A percentile compares a stretch with the other conserved stretches of the same genome.
Conservation (phyloP, 2,113 vertebrate species). For the Speoplatyrhinus poulsoni region DNA sequence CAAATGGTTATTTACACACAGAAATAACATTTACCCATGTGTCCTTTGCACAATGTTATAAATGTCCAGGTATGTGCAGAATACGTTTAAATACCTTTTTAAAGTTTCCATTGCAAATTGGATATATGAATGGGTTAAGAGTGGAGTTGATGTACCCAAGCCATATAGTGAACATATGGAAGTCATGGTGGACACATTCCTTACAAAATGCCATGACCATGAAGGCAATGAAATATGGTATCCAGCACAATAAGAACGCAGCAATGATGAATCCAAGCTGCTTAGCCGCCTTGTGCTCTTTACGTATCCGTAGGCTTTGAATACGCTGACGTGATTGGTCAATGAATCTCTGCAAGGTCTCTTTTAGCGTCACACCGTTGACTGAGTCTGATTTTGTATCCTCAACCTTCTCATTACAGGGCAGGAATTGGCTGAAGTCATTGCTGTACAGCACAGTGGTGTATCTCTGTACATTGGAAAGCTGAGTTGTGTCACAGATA, state of each 20-base stretch:
- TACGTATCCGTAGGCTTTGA: conserved; percentile 78
- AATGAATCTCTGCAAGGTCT: conserved; percentile 83
- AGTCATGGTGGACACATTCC: conserved; percentile 72
- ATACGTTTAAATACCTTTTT: conserved; percentile 92
- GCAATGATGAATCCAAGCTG: conserved; percentile 93
- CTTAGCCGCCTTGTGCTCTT: conserved; percentile 90
- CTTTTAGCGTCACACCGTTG: conserved; percentile 75
- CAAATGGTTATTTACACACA: not conserved
- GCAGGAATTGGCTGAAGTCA: conserved; percentile 40
- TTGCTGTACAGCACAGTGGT: conserved; percentile 53
- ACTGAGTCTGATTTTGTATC: conserved; percentile 49
- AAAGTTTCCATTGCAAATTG: conserved; percentile 94
- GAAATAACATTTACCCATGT: not conserved
- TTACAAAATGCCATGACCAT: conserved; percentile 88
- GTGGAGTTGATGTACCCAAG: conserved; percentile 96
- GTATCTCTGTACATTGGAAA: conserved; percentile 74
- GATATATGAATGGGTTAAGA: conserved; percentile 93
- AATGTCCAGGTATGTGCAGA: conserved; percentile 67
- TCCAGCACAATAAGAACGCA: conserved; percentile 93
- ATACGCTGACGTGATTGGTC: conserved; percentile 74
- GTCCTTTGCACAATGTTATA: not conserved
- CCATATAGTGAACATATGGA: conserved; percentile 95
- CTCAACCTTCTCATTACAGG: conserved; percentile 62
- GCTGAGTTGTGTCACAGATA: conserved; percentile 61
- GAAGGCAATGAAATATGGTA: conserved; percentile 92